Evolutionary conservation across 2,888 invertebrate genomes (phyloP), one percentile per base, ranked within the genome.

Genomic region (Nineta flava): DNA sequence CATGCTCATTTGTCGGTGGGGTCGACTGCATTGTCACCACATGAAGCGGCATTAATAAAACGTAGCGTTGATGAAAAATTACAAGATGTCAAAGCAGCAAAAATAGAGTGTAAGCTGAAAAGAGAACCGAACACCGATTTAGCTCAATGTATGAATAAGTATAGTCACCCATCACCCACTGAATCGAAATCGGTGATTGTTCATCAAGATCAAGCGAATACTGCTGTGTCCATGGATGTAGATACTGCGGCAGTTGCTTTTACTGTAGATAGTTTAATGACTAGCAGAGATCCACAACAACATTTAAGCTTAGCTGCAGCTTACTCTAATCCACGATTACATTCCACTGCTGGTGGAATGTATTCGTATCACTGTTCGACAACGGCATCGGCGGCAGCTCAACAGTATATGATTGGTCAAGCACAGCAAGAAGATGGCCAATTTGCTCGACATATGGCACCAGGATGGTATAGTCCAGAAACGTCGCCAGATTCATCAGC

Each of bases 41-140:
- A 65, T 15, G 58, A 61, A 10, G 59, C 62, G 2, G 62, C 64
- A 5, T 52, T 60, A 1, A 64, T 63, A 6, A 62, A 61, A 51
- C 61, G 66, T 0, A 26, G 26, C 7, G 60, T 62, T 52, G 73
- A 77, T 51, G 74, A 77, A 55, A 71, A 76, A 54, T 70, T 74
- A 34, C 81, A 82, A 13, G 60, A 62, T 9, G 55, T 57, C 15
- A 60, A 65, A 49, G 50, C 61, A 9, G 66, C 68, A 53, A 58
- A 59, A 46, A 54, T 70, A 51, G 77, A 76, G 59, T 79, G 80
- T 61, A 76, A 81, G 58, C 82, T 81, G 0, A 83, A 83, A 61
- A 68, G 81, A n/a, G 83, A 83, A 59, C 82, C 82, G 0, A 74
- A 75, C 40, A 75, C 74, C 7, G 81, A 81, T 54, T 54, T 70